Evolutionary conservation across 2,888 invertebrate genomes (phyloP), one percentile per base, ranked within the genome.

Genomic region (Rhogogaster chlorosoma): DNA sequence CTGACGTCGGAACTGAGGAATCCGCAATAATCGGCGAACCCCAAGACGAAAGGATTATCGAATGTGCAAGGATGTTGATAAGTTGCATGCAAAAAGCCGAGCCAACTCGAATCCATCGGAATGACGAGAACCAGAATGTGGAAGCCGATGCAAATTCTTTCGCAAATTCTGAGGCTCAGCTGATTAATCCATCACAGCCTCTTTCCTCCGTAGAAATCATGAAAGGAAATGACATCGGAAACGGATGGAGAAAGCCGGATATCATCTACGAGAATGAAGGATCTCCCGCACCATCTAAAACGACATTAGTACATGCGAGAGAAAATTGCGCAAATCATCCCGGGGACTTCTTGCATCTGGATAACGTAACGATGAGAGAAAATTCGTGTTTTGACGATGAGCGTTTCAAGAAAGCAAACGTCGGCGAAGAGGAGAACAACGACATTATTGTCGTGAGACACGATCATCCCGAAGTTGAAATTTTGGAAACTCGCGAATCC

Each of bases 391-490:
- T n/a, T n/a, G 53, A 53, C 53, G 53, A 22, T 15, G 6, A 61
- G 15, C 7, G 6, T 10, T 61, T 38, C 10, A 15, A 5, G 61
- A 26, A 80, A 7, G 80, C 2, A 22, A 26, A 61, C 61, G 18
- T 49, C 18, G 26, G 22, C 38, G 57, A 22, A 36, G 38, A 22
- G n/a, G 45, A 67, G n/a, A 45, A 83, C 7, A 22, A 22, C 10
- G 83, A 70, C 12, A 29, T 80, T 22, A 36, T 64, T 64, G 9
- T 80, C 38, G 22, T 80, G 6, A n/a, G 38, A 38, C 15, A n/a
- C 9, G 38, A 80, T 18, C 61, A 15, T 38, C 80, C 80, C 10
- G 61, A 80, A 32, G 67, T 83, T 29, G 83, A 83, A 83, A 83
- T 83, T 83, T 64, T 83, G 26, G 83, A 70, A 49, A 67, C 38